Evolutionary conservation across 2,113 vertebrate species (phyloP), one percentile per base, ranked within the genome.

Genomic region (Oostethus manadensis): DNA sequence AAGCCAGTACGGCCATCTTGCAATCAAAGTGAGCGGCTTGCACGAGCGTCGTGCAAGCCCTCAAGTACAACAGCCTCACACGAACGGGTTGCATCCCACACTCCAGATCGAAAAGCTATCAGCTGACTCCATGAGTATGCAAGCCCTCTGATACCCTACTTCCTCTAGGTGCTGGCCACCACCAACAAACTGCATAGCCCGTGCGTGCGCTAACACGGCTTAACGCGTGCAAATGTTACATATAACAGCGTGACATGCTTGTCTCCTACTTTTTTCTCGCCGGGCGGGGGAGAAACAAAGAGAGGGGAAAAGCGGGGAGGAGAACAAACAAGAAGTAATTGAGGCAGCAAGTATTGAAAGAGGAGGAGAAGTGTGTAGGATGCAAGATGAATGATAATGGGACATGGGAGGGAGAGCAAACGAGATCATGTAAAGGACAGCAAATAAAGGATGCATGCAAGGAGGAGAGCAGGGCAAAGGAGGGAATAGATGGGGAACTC

Each of bases 361-460:
- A 53, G 44, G 59, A 68, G 55, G 56, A 40, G 15, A 64, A 64
- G 63, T 45, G 63, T 45, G 66, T 51, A 63, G 46, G 64, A 68
- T 56, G 73, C 21, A 47, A 73, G 67, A 80, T 58, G 44, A 78
- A 79, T 74, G 77, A 83, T 76, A 71, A 80, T 75, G 62, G 67
- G 43, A 72, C 70, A 62, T 33, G 58, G 59, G 64, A 55, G 62
- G 47, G 42, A 46, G 57, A 14, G 75, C 50, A 60, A 74, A 49
- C 42, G 71, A 58, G 48, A 76, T 69, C 71, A 83, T 73, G 77
- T 71, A 67, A 68, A 70, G 67, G 60, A 71, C 64, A 60, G 64
- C 66, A 76, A 80, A 80, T 72, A 78, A 76, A 77, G 64, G 66
- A 73, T 66, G 71, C 60, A 67, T 45, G 51, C 59, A 63, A 70